Evolutionary conservation across 2,113 vertebrate genomes (phyloP), one percentile per base, ranked within the genome.

Genomic region (Rhinolophus sinicus): DNA sequence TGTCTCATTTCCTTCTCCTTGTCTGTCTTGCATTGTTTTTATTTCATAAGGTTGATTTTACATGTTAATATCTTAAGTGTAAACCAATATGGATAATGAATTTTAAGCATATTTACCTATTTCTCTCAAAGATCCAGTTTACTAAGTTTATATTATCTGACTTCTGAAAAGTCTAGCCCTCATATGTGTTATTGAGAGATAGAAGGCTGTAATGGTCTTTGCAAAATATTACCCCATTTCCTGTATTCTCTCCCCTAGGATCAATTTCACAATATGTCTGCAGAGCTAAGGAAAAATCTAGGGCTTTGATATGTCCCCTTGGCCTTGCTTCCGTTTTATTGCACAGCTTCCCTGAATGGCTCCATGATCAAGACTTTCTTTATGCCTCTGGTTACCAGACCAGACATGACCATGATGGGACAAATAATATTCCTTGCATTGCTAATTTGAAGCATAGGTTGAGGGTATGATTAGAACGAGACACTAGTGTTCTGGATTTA

Each of bases 161-260:
- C 54, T 86, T 92, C 70, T 87, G 86, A 58, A 84, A 93, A 97
- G 89, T 78, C 28, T 70, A 56, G 8, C 19, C 15, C 58, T 80
- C 65, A 10, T 33, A 56, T 87, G 89, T 81, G 83, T 85, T 97
- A 96, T 52, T 89, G 83, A 95, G 60, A 94, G 89, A 88, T 76
- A 94, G 35, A 38, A 86, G 78, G 18, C 64, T 95, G 54, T 84
- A 96, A 92, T 93, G 60, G 38, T 93, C 89, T 94, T 96, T 88
- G 35, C 87, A 96, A 97, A 96, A 95, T 97, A 97, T 95, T 93
- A 92, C 89, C 70, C 93, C 97, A 94, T 97, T 96, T 97, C 96
- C 97, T 97, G 89, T 82, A 92, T 97, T 78, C 90, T 93, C 60
- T 97, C 96, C 97, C 97, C 88, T 77, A 97, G 98, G 97, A 95